Base-by-base conservation (phyloP, 2,113 vertebrate species). In the Paracanthobrama guichenoti region DNA sequence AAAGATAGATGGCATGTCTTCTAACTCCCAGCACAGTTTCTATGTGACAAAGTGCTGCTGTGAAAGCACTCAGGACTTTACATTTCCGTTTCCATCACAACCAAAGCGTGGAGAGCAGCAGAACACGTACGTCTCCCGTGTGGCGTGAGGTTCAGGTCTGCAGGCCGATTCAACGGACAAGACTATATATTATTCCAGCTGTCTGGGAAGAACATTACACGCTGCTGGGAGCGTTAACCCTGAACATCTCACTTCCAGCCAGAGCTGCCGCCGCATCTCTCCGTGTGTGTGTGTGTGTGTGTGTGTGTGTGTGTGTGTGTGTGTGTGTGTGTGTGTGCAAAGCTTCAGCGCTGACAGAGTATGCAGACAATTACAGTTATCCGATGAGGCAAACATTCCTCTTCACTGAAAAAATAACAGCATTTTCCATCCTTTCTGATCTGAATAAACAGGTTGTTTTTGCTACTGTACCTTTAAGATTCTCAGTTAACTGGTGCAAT, bases 1-100 rank as follows among this genome's bases (percentile, higher is more conserved):
- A 64, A 83, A 71, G 84, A 24, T 66, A 48, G 64, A 79, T 71
- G 12, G 35, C 18, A 39, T 39, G 31, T 57, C 81, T 74, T 81
- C 57, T 79, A 57, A 75, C 64, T 86, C 83, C 69, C 59, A 80
- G 71, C 75, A 0, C 4, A 42, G 78, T 76, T 35, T 71, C 73
- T 55, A 24, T 59, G 81, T 76, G 81, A 79, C 79, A 73, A 72
- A 76, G 79, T n/a, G 62, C 12, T 50, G 69, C 85, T 87, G 89
- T 77, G 85, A 89, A 90, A 90, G 67, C 81, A 84, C 50, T 88
- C 84, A 81, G 48, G 62, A 20, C 35, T 86, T 50, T 48, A 55
- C 24, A 57, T 74, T 69, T 64, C 57, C 31, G 24, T 77, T 81
- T 87, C 42, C 55, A 76, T 55, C 69, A 57, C 60, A 46, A 73